Conservation (phyloP, 2,797 vertebrate genomes). For the Danio jaintianensis region DNA sequence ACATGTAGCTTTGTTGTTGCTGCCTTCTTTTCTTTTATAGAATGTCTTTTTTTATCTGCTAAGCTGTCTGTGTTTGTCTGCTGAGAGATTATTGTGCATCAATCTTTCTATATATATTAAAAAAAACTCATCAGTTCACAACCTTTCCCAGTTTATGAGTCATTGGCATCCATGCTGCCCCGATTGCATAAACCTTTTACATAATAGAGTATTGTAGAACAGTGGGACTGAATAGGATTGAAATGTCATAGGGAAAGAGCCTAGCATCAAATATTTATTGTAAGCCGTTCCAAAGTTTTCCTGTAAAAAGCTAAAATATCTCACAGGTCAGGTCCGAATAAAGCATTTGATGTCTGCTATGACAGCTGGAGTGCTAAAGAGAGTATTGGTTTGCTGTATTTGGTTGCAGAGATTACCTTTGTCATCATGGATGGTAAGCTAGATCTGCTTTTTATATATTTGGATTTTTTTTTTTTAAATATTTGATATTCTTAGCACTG, state of each 20-base stretch:
- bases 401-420: conserved; percentile 39
- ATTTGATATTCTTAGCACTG: background rate
- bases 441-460: background rate
- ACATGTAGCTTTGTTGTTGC: conserved; percentile 4
- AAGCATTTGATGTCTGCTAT: conserved; percentile 9
- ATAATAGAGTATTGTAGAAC: conserved; percentile 80
- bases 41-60: conserved; percentile 6
- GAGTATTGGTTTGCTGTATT: conserved; percentile 34
- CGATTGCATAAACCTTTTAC: conserved; percentile 83
- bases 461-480: background rate
- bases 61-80: conserved; percentile 26
- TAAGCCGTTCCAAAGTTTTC: conserved; percentile 64
- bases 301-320: conserved; percentile 54
- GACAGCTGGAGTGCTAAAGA: conserved; percentile 38
- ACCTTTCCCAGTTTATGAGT: conserved; percentile 76
- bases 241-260: conserved; percentile 74
- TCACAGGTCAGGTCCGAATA: conserved; percentile 38
- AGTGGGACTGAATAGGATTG: conserved; percentile 77
- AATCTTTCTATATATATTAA: conserved; percentile 25
- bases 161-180: conserved; percentile 75
- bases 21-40: conserved; percentile 1
- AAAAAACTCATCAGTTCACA: conserved; percentile 69
- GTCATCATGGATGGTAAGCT: background rate
- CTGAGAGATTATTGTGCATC: conserved; percentile 55
- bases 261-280: conserved; percentile 81